These are phyloP conservation scores for Tenthredo notha DNA, from an alignment of 2,888 invertebrate species.

Conservation along the genomic window DNA sequence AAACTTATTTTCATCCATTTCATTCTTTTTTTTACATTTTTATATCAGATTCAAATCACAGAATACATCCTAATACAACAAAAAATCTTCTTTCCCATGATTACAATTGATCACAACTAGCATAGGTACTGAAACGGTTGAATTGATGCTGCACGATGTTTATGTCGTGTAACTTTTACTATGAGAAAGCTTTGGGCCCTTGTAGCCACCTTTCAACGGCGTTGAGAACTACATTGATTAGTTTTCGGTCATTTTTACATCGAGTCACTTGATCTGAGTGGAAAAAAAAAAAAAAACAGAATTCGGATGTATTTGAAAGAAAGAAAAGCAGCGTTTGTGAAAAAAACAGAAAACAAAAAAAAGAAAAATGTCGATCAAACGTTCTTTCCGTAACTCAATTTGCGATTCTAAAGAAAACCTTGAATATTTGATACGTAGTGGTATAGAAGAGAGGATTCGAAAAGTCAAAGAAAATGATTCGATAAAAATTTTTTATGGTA, in stretches of 20 bases:
- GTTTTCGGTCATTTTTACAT: neutral
- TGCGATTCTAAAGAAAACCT: neutral
- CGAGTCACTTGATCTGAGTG: neutral
- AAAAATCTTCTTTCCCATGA: neutral
- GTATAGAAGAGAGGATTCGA: neutral
- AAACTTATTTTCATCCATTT: conserved; percentile 27
- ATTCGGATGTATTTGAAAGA: neutral
- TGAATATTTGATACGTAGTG: neutral
- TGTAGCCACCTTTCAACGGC: neutral
- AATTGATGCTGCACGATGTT: neutral
- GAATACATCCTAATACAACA: neutral
- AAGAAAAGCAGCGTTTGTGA: neutral
- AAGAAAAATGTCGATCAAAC: neutral
- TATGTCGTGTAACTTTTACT: neutral
- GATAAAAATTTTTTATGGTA: neutral
- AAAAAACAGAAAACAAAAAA: neutral
- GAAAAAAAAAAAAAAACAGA: neutral
- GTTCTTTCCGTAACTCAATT: neutral
- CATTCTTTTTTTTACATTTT: neutral
- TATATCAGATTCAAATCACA: conserved; percentile 53
- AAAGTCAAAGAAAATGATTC: neutral
- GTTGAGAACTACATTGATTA: neutral
- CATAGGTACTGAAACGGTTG: neutral
- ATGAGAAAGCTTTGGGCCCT: neutral
- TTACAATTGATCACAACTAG: neutral